Percentiles rank a stretch among this genome's conserved stretches.
Conservation (phyloP, 1,140 invertebrate genomes). For the Caenorhabditis briggsae region DNA sequence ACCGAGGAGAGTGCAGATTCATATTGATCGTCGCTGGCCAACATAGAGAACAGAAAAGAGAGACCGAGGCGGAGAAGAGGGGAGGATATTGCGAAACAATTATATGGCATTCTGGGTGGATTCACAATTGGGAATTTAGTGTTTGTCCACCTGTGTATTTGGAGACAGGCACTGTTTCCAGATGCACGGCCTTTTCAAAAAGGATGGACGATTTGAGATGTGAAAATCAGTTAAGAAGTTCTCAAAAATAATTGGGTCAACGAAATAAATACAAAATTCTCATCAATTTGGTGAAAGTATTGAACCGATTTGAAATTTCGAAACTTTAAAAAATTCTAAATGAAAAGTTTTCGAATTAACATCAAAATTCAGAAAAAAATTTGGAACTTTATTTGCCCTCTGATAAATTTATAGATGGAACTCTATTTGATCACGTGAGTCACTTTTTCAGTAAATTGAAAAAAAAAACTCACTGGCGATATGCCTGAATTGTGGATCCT, state of each 20-base stretch:
- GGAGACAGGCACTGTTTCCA: not conserved
- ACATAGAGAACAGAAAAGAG: not conserved
- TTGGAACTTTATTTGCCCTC: too few species aligned
- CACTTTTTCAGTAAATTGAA: not conserved
- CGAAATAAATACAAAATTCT: too few species aligned
- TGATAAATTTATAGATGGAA: not conserved
- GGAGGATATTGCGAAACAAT: conserved; percentile 36
- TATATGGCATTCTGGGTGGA: not conserved
- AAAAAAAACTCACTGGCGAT: conserved; percentile 63
- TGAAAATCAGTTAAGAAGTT: too few species aligned
- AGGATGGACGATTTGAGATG: too few species aligned
- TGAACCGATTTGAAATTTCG: too few species aligned
- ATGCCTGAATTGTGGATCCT: conserved; percentile 63
- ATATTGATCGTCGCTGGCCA: conserved; percentile 35
- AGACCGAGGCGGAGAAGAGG: not conserved
- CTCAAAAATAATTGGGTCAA: too few species aligned
- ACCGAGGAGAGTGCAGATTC: not conserved
- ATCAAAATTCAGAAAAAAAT: too few species aligned
- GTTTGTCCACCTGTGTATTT: conserved; percentile 23
- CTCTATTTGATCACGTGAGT: not conserved
- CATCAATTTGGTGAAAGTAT: too few species aligned
- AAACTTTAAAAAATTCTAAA: too few species aligned
- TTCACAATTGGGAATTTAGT: not conserved
- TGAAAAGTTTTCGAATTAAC: too few species aligned
- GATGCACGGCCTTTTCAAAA: too few species aligned